Conservation (phyloP, 1,140 invertebrate species). For the Orussus abietinus region DNA sequence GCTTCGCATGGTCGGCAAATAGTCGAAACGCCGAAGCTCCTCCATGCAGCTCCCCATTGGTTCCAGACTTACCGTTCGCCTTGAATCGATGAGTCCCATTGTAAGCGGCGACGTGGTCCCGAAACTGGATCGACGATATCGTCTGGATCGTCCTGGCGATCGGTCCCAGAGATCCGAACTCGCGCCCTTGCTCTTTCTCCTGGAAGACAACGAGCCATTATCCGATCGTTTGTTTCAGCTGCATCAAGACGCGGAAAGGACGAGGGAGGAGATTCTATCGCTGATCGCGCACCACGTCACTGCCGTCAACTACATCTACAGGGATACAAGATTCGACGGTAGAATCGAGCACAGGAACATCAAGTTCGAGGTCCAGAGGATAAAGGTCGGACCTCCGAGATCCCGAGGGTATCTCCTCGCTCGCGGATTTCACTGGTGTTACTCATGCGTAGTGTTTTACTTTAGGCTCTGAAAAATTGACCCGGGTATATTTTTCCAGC, state of each 20-base stretch:
- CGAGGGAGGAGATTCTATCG: slow-evolving; percentile 93
- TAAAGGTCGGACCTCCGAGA: slow-evolving; percentile 66
- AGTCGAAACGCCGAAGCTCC: slow-evolving; percentile 14
- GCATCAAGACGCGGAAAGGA: slow-evolving; percentile 75
- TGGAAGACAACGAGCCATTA: too few relatives aligned
- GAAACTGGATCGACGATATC: too few relatives aligned
- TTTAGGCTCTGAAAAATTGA: too few relatives aligned
- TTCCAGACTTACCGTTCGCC: too few relatives aligned
- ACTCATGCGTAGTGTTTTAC: too few relatives aligned
- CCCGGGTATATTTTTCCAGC: too few relatives aligned
- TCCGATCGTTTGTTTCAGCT: slow-evolving; percentile 50
- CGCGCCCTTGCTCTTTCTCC: slow-evolving; percentile 10
- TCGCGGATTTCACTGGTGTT: slow-evolving; percentile 27
- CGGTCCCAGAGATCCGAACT: too few relatives aligned
- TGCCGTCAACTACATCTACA: slow-evolving; percentile 97
- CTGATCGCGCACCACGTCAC: slow-evolving; percentile 97
- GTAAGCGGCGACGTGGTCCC: too few relatives aligned
- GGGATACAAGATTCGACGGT: slow-evolving; percentile 90
- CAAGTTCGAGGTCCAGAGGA: slow-evolving; percentile 96
- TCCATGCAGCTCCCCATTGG: too few relatives aligned
- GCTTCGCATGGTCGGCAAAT: slow-evolving; percentile 22
- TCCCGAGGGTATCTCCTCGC: neutral
- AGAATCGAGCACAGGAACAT: slow-evolving; percentile 85
- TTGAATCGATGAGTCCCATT: too few relatives aligned
- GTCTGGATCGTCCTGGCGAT: too few relatives aligned